A percentile compares a stretch with the other conserved stretches of the same genome.
Evolutionary conservation across 2,888 invertebrate genomes (phyloP).

Genomic region (Anthophora plumipes): DNA sequence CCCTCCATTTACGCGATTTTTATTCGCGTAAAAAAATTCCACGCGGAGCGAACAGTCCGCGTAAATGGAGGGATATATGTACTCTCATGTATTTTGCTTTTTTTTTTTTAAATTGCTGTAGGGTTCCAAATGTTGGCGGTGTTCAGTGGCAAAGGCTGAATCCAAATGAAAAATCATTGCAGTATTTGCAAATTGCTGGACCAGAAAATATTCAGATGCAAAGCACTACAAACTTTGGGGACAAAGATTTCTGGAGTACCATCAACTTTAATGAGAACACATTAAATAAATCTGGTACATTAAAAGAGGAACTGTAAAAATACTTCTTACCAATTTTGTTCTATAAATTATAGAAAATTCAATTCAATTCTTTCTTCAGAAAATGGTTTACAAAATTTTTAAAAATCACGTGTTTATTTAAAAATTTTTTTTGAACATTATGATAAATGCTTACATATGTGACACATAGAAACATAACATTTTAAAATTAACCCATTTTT

Average conservation of each 20-base stretch:
- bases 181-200: slow-evolving; percentile 86
- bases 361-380: background rate
- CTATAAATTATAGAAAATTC: background rate
- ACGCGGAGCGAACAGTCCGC: too few species aligned
- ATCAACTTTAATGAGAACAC: slow-evolving; percentile 88
- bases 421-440: too few species aligned
- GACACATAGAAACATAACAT: background rate
- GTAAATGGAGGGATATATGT: too few species aligned
- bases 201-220: slow-evolving; percentile 85
- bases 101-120: slow-evolving; percentile 66
- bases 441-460: background rate
- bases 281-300: slow-evolving; percentile 9
- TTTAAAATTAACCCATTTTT: background rate
- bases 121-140: slow-evolving; percentile 84
- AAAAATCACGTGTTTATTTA: background rate
- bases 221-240: slow-evolving; percentile 85
- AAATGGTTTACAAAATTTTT: background rate
- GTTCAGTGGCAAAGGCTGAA: slow-evolving; percentile 86
- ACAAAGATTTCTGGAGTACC: slow-evolving; percentile 87
- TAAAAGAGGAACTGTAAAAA: slow-evolving; percentile 46
- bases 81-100: slow-evolving; percentile 25
- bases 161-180: slow-evolving; percentile 84
- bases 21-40: too few species aligned
- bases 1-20: too few species aligned
- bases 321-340: background rate